A percentile compares a stretch with the other conserved stretches of the same genome.
phyloP scores from a whole-genome alignment of 2,888 invertebrate genomes.

The Chrysolina haemoptera region DNA sequence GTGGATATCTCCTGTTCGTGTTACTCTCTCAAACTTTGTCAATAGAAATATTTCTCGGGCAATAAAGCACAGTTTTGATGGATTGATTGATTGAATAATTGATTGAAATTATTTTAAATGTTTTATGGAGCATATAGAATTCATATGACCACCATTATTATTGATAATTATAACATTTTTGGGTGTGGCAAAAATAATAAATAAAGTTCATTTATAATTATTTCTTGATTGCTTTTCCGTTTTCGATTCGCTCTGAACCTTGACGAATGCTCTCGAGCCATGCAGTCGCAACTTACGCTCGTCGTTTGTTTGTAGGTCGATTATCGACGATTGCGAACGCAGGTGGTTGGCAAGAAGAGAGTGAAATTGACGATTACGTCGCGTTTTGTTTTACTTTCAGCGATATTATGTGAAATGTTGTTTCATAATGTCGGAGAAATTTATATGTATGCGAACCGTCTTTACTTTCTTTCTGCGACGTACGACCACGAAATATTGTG shows the following conservation, averaged over 20 bases:
- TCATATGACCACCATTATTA: too few species aligned
- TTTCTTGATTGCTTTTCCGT: neutral
- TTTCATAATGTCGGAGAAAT: constrained; percentile 45
- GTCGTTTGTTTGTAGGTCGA: constrained; percentile 16
- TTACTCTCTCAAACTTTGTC: too few species aligned
- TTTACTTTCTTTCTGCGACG: constrained; percentile 36
- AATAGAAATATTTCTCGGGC: too few species aligned
- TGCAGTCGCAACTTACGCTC: neutral
- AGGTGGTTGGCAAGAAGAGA: constrained; percentile 38
- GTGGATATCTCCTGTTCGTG: too few species aligned
- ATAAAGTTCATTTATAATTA: too few species aligned
- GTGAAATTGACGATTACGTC: constrained; percentile 47
- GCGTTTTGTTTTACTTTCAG: constrained; percentile 40
- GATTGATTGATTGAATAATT: too few species aligned
- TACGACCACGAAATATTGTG: constrained; percentile 14
- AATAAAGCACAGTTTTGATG: too few species aligned
- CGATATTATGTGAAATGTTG: constrained; percentile 42
- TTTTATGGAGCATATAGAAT: too few species aligned
- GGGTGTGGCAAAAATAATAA: too few species aligned
- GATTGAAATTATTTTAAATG: too few species aligned
- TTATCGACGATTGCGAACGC: constrained; percentile 12
- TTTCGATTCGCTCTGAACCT: neutral
- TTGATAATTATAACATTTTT: too few species aligned
- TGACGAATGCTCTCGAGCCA: neutral
- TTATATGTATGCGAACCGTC: constrained; percentile 30